These are phyloP conservation scores for Chionomys nivalis DNA, from an alignment of 2,113 vertebrate species.

Conservation along the genomic window DNA sequence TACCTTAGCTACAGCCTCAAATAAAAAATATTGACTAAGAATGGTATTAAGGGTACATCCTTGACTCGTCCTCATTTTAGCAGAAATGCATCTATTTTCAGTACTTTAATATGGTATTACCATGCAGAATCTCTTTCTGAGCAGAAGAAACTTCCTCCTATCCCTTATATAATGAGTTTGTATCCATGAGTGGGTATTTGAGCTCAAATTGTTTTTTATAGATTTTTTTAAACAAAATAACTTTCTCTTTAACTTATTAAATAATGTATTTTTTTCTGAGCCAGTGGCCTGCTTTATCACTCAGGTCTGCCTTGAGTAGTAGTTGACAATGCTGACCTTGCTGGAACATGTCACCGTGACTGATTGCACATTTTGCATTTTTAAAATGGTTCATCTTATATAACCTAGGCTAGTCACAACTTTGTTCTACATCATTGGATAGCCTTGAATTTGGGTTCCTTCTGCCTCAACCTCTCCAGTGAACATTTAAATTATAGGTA, in stretches of 20 bases:
- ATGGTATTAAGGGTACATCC: neutral
- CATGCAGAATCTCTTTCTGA: neutral
- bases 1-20: neutral
- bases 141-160: neutral
- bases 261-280: neutral
- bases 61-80: neutral
- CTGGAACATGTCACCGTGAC: too few relatives aligned
- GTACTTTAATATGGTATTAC: neutral
- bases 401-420: neutral
- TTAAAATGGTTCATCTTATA: neutral
- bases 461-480: neutral
- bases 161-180: neutral
- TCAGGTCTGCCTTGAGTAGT: neutral
- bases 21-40: neutral
- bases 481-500: neutral
- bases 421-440: too few relatives aligned
- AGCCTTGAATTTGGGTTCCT: neutral
- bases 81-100: neutral
- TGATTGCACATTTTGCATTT: neutral
- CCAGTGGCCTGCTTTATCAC: neutral
- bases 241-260: neutral
- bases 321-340: neutral
- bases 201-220: neutral
- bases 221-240: neutral
- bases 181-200: neutral